Evolutionary conservation across 2,888 invertebrate genomes (phyloP).

Genomic region (Phaonia tiefii): DNA sequence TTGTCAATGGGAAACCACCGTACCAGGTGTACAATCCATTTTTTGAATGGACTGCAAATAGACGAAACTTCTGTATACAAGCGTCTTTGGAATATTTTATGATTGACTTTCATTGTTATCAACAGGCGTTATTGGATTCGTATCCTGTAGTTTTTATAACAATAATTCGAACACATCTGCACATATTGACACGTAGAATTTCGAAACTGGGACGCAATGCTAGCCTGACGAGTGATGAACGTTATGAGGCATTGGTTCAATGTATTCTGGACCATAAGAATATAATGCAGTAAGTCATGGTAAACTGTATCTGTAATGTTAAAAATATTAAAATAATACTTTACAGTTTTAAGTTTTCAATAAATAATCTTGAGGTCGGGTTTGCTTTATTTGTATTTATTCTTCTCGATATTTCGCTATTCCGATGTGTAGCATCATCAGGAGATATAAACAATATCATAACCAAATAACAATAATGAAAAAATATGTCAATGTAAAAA

Average conservation of each 20-base stretch:
- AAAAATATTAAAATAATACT: no score
- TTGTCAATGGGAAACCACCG: conserved; percentile 70
- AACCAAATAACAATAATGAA: no score
- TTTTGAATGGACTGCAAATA: conserved; percentile 71
- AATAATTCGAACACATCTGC: conserved; percentile 71
- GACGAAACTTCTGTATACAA: conserved; percentile 68
- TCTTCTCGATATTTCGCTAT: no score
- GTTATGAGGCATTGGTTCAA: conserved; percentile 68
- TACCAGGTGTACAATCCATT: conserved; percentile 73
- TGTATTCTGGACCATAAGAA: conserved; percentile 73
- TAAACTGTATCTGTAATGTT: no score
- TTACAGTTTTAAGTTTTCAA: no score
- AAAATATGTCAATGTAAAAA: no score
- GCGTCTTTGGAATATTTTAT: conserved; percentile 70
- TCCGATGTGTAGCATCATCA: no score
- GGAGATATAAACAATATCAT: no score
- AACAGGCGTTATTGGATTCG: conserved; percentile 71
- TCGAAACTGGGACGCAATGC: conserved; percentile 68
- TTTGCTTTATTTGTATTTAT: no score
- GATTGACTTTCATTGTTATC: conserved; percentile 71
- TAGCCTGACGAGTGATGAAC: conserved; percentile 65
- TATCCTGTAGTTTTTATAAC: conserved; percentile 72
- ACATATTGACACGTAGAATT: conserved; percentile 69
- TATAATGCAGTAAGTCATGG: conserved; percentile 71
- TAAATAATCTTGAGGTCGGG: no score